Base-by-base conservation (phyloP, 1,140 invertebrate genomes). In the Ylistrum balloti region DNA sequence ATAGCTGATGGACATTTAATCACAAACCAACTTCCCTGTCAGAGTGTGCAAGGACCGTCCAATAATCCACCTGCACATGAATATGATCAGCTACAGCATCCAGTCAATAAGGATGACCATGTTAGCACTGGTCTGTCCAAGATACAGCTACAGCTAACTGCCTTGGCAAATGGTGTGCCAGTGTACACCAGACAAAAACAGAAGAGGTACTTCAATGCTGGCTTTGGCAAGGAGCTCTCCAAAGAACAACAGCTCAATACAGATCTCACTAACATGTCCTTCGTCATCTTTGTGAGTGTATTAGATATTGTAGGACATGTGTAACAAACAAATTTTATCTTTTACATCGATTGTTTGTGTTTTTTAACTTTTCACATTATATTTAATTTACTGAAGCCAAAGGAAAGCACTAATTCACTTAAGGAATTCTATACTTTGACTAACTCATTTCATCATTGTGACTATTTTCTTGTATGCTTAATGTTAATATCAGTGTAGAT, bases 181-280 rank as follows among this genome's bases (percentile, higher is more conserved):
- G 90, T 91, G 56, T 91, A 89, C 86, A 89, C 90, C 33, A 85
- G 90, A 86, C 88, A 33, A 22, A 48, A 88, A 38, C 34, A 86
- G 34, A 56, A 87, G 33, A 86, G 87, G 32, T 34, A 89, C 33
- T 34, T 85, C 35, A 91, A 89, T 41, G 48, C n/a, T 15, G 87
- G 20, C 33, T 35, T 88, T 32, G 85, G 85, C 28, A 85, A 48
- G 32, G 90, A 91, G 85, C 88, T 91, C 2, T 89, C 33, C 22
- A 91, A 91, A 88, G 90, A 91, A 13, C 86, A 88, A 48, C 90
- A 91, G 32, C 33, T 91, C 1, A 48, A 85, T 22, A 91, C 90
- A 33, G 88, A 32, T 85, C 88, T 91, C 0, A 88, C 86, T 15
- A 91, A 91, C 33, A 88, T 41, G n/a, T 91, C 90, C 32, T 22